Evolutionary conservation across 35 echinoderm and acorn worm species (phyloP), one percentile per base, ranked within the genome.

Genomic region (Amphiura filiformis): DNA sequence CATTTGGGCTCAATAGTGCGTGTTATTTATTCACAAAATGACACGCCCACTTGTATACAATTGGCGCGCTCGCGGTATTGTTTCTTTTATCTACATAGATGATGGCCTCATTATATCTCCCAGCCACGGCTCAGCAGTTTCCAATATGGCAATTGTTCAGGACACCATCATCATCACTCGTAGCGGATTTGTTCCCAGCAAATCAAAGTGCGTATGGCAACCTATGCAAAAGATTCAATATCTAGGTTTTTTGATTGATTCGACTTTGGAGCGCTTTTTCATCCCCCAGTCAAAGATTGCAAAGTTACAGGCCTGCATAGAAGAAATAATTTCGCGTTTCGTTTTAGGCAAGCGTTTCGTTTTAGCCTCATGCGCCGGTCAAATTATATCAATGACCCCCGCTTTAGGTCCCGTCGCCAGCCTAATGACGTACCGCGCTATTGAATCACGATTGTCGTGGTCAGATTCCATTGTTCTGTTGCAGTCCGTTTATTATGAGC

Each of bases 11-110:
- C 0, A 33, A 20, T 32, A 38, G 57, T 37, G 84, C 84, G 0
- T 86, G 84, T 32, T 86, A 77, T 70, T 76, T 75, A 11, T 86
- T 86, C 13, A 76, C 84, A n/a, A 86, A 77, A 31, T 83, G 9
- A 83, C 39, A 7, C 47, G 81, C 30, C 81, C 39, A 1, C 33
- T 83, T 28, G 47, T 83, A 20, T 49, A 83, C 5, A 31, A 56
- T 56, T 83, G 85, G 37, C 75, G 85, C 34, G 26, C 85, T 26
- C 65, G 34, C 0, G 85, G 85, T 22, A 79, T 78, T 3, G 20
- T 40, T 32, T 87, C 64, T 17, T 87, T 87, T 31, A 38, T 78
- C 0, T 79, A 87, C 40, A 87, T 87, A 40, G 85, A 78, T 7
- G 85, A 87, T 32, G 85, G 82, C 0, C 31, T 84, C 0, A 61